Conservation (phyloP, 2,888 invertebrate species). For the Lampropteryx suffumata region DNA sequence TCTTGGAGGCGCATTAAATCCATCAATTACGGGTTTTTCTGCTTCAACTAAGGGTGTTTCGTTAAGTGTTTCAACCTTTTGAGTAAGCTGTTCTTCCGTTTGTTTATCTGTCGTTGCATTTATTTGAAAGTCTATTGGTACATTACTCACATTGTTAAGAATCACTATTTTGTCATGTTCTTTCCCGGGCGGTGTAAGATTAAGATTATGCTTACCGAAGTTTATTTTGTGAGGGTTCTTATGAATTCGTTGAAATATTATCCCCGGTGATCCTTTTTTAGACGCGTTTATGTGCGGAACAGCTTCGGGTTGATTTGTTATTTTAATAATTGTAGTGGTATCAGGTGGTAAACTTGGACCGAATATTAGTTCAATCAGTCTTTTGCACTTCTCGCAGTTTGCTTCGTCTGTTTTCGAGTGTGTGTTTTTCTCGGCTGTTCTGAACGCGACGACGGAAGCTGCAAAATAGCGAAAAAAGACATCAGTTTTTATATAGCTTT, state of each 20-base stretch:
- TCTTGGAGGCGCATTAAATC: constrained; percentile 44
- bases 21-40: constrained; percentile 41
- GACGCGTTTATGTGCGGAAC: neutral
- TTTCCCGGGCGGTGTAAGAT: neutral
- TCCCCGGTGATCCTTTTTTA: too few relatives aligned
- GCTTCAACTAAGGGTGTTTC: constrained; percentile 54
- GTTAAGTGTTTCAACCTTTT: constrained; percentile 55
- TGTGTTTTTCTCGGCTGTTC: constrained; percentile 35
- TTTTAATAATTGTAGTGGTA: constrained; percentile 7
- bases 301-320: constrained; percentile 2
- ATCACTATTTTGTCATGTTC: neutral
- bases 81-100: constrained; percentile 47
- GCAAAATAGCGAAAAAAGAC: constrained; percentile 57
- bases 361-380: constrained; percentile 39
- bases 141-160: neutral
- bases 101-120: constrained; percentile 44
- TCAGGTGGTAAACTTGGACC: constrained; percentile 24
- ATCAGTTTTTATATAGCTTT: constrained; percentile 32
- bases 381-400: constrained; percentile 35
- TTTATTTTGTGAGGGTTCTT: too few relatives aligned
- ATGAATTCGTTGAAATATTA: too few relatives aligned
- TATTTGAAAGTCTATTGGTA: constrained; percentile 16
- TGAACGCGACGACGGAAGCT: constrained; percentile 39
- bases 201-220: neutral
- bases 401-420: constrained; percentile 29